Base-by-base conservation (phyloP, 2,113 vertebrate species). In the Muscicapa adusta region DNA sequence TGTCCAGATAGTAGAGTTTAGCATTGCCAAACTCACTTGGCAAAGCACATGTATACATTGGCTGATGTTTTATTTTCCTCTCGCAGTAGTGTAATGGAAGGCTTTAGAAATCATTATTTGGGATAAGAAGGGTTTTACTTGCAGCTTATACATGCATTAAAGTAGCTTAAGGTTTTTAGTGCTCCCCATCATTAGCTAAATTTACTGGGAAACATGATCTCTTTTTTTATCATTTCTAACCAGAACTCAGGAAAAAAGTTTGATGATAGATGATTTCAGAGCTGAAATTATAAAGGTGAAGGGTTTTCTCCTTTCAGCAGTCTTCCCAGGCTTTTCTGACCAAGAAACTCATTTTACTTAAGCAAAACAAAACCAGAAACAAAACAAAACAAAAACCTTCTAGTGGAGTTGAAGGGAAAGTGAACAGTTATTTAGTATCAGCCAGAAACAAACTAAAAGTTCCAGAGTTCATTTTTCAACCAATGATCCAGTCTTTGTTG, bases 81-180 rank as follows among this genome's bases (percentile, higher is more conserved):
- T 84, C 53, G 87, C 34, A 14, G 3, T 50, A 70, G 42, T 23
- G 47, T 76, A 93, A 91, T 73, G 70, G 66, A 78, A 48, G 58
- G 47, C 62, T 94, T 95, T 93, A 89, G 53, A 87, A 87, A 70
- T 79, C 7, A 1, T 94, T 91, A 88, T 45, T 95, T 94, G 93
- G 94, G 71, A 95, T 95, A 89, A 94, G 78, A 88, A 88, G 47
- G 78, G 81, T 42, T 94, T 95, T 91, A 68, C 66, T 91, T 79
- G 50, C 29, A 88, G 89, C 58, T 95, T 95, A 94, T 38, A 58
- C 73, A 70, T 2, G 7, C 82, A 93, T 95, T 96, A 82, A 88
- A 95, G 50, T 70, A 91, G 91, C 84, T 96, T 94, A 94, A 74
- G 77, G 53, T 72, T 97, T 94, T 93, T 94, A 85, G 81, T 89